Percentiles rank a stretch among this genome's conserved stretches.
These are phyloP conservation scores for Autographa pulchrina DNA, from an alignment of 2,888 invertebrate species.

Conservation along the genomic window DNA sequence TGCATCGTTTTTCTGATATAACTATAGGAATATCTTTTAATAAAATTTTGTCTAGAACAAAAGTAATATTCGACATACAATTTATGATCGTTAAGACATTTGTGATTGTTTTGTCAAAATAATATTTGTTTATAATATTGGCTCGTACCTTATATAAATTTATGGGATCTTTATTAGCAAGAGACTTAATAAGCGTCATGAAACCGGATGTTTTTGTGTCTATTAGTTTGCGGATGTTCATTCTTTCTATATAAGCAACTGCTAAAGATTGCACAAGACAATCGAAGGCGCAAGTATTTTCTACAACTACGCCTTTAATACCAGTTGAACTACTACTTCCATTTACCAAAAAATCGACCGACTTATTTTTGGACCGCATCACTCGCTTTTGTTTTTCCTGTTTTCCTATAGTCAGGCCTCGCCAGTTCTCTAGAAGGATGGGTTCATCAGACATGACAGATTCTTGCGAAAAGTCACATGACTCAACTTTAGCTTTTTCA, in stretches of 20 bases:
- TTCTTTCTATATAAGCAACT: constrained; percentile 17
- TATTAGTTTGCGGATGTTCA: constrained; percentile 21
- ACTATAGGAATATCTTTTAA: constrained; percentile 32
- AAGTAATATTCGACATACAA: constrained; percentile 32
- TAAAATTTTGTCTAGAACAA: constrained; percentile 34
- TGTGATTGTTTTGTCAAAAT: constrained; percentile 32
- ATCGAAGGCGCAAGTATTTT: constrained; percentile 21
- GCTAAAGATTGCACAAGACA: constrained; percentile 16
- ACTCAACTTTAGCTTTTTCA: constrained; percentile 26
- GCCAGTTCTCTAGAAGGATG: constrained; percentile 34
- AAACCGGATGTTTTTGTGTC: constrained; percentile 33
- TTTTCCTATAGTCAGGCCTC: constrained; percentile 30
- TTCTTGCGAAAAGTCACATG: constrained; percentile 34
- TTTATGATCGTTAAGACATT: constrained; percentile 34
- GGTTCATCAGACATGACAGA: constrained; percentile 37
- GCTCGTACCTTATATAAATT: constrained; percentile 25
- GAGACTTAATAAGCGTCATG: constrained; percentile 29
- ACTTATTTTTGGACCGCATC: constrained; percentile 29
- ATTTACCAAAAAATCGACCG: constrained; percentile 31
- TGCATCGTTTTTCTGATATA: constrained; percentile 33
- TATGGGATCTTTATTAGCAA: constrained; percentile 26
- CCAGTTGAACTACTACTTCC: constrained; percentile 23
- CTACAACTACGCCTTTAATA: constrained; percentile 21
- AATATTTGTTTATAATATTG: constrained; percentile 30
- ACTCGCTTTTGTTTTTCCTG: constrained; percentile 31